Evolutionary conservation across 1,140 invertebrate species (phyloP).

Genomic region (Brachionus asplanchnoidis): DNA sequence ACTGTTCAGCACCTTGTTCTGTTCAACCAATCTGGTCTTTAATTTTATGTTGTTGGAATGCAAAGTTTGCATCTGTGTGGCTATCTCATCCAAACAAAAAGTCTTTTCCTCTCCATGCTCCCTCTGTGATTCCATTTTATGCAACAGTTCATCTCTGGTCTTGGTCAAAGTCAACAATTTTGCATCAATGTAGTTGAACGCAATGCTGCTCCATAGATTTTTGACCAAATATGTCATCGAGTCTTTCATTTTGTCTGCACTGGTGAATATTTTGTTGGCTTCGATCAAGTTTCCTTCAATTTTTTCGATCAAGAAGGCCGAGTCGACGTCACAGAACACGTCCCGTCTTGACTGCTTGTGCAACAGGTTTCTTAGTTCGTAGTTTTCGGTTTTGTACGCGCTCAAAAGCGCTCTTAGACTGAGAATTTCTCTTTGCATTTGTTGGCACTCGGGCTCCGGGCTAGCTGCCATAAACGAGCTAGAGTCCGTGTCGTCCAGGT

Average conservation of each 20-base stretch:
- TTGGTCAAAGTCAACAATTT: background rate
- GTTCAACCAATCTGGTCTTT: background rate
- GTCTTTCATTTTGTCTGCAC: background rate
- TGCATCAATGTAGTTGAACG: background rate
- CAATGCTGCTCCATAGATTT: conserved; percentile 29
- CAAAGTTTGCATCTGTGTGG: background rate
- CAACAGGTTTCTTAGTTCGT: background rate
- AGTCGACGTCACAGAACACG: background rate
- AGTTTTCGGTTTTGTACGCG: background rate
- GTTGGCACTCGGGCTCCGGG: background rate
- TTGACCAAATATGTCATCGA: conserved; percentile 19
- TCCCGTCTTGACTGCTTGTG: background rate
- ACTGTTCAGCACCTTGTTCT: background rate
- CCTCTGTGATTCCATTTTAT: background rate
- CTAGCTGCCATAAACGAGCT: background rate
- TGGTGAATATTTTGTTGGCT: background rate
- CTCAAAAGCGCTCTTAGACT: background rate
- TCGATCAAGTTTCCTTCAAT: background rate
- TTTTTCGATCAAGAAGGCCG: conserved; percentile 1
- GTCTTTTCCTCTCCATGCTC: background rate
- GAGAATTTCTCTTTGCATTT: background rate
- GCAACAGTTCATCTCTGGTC: background rate
- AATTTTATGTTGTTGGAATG: background rate
- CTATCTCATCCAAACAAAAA: background rate
- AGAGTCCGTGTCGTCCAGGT: background rate